Percentiles rank a stretch among this genome's conserved stretches.
Evolutionary conservation across 2,113 vertebrate species (phyloP).

Genomic region (Daphoenositta chrysoptera): DNA sequence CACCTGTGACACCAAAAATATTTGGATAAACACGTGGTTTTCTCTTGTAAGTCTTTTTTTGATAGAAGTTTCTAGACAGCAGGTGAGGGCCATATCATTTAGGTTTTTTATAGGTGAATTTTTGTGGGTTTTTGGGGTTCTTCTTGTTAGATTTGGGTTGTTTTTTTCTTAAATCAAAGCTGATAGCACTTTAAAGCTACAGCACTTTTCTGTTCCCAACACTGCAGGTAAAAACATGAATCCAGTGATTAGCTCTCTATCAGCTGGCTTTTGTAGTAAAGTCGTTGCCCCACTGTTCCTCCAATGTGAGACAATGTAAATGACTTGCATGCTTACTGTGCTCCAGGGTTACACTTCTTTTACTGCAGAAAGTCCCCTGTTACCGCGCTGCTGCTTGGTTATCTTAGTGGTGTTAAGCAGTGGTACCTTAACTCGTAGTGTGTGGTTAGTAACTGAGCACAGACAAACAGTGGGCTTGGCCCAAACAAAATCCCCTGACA

Average conservation of each 20-base stretch:
- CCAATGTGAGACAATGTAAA: neutral
- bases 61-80: neutral
- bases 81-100: neutral
- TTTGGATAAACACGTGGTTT: neutral
- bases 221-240: neutral
- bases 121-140: neutral
- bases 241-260: neutral
- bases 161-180: neutral
- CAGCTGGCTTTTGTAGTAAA: neutral
- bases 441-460: neutral
- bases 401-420: neutral
- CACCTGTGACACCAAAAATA: neutral
- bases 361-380: neutral
- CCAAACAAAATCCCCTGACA: neutral
- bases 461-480: neutral
- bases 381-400: neutral
- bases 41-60: neutral
- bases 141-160: neutral
- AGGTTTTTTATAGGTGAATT: fast-evolving
- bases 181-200: neutral
- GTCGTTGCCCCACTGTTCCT: neutral
- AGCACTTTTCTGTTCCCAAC: neutral
- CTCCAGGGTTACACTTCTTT: neutral
- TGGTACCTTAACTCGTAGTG: neutral
- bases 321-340: neutral